Evolutionary conservation across 64 coral and sea anemone genomes (phyloP).

Genomic region (Dendronephthya gigantea): DNA sequence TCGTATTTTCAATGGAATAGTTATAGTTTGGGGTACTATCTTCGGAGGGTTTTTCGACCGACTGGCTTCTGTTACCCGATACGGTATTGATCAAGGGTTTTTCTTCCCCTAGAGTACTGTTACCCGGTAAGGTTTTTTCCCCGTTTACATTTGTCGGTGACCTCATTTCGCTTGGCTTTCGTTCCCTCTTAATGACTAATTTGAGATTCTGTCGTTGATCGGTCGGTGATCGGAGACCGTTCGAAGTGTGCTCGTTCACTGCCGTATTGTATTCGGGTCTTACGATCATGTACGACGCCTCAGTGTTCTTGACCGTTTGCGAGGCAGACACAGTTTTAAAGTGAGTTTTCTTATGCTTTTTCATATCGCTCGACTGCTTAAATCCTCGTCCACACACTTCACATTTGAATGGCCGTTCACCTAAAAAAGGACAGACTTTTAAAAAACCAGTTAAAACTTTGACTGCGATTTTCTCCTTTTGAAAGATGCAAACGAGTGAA

Average conservation of each 20-base stretch:
- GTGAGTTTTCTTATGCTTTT: constrained; percentile 71
- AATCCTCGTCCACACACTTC: constrained; percentile 85
- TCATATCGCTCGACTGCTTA: constrained; percentile 93
- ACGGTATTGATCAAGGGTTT: background rate
- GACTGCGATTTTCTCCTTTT: too few relatives aligned
- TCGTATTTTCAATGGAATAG: background rate
- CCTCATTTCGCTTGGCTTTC: background rate
- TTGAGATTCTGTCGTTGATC: background rate
- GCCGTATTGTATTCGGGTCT: background rate
- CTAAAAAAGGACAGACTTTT: constrained; percentile 23
- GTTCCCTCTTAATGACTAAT: background rate
- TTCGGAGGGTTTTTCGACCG: too few relatives aligned
- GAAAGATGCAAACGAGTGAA: too few relatives aligned
- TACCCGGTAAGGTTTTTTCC: background rate
- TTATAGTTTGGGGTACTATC: background rate
- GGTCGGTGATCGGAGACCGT: background rate
- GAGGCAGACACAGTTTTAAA: constrained; percentile 5
- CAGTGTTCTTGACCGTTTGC: background rate
- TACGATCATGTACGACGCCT: background rate
- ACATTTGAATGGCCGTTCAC: constrained; percentile 86
- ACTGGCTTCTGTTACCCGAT: too few relatives aligned
- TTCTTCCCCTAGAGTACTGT: background rate
- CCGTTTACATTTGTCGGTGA: background rate
- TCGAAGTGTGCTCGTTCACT: background rate
- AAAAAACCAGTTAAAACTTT: too few relatives aligned